Percentiles rank a stretch among this genome's conserved stretches.
Evolutionary conservation across 2,113 vertebrate genomes (phyloP).

Genomic region (Spermophilus dauricus): DNA sequence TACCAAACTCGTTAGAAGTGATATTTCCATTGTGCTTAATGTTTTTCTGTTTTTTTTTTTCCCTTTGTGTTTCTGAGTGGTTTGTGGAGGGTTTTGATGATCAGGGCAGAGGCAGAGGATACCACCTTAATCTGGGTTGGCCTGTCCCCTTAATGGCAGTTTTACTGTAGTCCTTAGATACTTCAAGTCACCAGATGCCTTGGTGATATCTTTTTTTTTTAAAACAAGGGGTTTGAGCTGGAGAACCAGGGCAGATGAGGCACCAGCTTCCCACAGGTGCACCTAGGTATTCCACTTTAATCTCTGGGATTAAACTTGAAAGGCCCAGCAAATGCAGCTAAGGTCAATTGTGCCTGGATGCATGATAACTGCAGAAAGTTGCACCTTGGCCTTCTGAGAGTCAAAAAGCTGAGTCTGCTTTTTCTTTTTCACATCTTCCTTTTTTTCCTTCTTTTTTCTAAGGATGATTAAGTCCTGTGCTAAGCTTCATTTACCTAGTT

Average conservation of each 20-base stretch:
- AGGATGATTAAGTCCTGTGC: neutral
- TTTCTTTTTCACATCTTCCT: neutral
- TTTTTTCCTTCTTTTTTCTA: neutral
- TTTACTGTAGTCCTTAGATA: neutral
- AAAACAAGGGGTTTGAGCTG: neutral
- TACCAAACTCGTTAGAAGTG: neutral
- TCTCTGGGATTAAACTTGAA: neutral
- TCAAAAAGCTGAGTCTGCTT: neutral
- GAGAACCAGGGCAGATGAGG: neutral
- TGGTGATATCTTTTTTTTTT: neutral
- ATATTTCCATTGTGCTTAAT: neutral
- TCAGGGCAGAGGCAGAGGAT: neutral
- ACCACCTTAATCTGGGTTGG: neutral
- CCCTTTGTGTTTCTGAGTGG: neutral
- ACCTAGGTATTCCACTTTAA: neutral
- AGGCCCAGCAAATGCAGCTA: neutral
- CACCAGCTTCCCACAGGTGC: neutral
- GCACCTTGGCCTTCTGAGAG: neutral
- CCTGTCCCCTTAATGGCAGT: neutral
- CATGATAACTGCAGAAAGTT: neutral
- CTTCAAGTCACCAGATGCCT: neutral
- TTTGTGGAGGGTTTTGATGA: neutral
- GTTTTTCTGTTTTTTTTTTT: neutral
- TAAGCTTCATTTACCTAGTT: neutral
- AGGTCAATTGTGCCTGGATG: neutral